phyloP scores from a whole-genome alignment of 2,113 vertebrate species.

The Brachypteracias leptosomus region DNA sequence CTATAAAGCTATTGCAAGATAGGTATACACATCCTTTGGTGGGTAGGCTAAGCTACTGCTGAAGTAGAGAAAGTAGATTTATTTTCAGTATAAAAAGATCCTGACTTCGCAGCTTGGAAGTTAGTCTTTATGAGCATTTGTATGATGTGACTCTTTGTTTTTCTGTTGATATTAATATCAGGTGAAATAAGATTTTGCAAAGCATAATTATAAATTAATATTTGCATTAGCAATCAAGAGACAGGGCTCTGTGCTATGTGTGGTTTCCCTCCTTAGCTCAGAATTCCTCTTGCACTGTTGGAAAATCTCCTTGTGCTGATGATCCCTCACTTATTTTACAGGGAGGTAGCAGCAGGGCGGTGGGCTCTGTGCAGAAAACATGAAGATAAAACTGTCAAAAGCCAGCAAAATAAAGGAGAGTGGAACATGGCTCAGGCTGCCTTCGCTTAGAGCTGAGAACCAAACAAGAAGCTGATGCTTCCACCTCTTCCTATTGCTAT shows the following conservation, averaged over 20 bases:
- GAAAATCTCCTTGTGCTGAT: neutral
- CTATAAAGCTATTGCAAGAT: neutral
- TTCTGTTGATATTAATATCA: neutral
- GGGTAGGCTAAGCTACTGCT: neutral
- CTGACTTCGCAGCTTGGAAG: neutral
- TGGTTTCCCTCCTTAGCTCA: neutral
- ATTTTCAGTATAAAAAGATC: neutral
- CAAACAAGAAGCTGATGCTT: slow-evolving; percentile 25
- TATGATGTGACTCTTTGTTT: neutral
- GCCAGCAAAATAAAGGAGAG: neutral
- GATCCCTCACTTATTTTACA: neutral
- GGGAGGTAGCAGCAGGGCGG: neutral
- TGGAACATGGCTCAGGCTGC: neutral
- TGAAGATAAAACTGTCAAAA: neutral
- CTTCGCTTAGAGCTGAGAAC: neutral
- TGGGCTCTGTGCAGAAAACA: neutral
- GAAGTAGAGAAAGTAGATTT: neutral
- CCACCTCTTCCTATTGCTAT: slow-evolving; percentile 38
- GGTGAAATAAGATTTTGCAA: neutral
- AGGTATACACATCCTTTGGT: neutral
- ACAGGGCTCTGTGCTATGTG: neutral
- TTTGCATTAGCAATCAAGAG: neutral
- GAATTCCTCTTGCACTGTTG: neutral
- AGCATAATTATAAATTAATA: neutral
- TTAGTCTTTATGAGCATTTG: neutral